Base-by-base conservation (phyloP, 2,888 invertebrate species). In the Tetrapedia diversipes region DNA sequence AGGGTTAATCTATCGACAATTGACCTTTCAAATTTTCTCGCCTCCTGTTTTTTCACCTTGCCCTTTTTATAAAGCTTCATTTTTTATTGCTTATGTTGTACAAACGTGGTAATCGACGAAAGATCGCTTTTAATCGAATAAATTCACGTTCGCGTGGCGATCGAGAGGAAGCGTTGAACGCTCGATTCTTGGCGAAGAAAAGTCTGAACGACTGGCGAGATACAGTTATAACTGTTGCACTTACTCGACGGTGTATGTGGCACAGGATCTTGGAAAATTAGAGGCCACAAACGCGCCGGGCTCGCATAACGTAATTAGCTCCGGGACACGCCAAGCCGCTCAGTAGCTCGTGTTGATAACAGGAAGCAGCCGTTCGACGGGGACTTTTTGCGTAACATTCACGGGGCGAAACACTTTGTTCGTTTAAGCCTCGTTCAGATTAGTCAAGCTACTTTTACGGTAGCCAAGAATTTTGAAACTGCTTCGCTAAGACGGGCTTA, bases 201-300 rank as follows among this genome's bases (percentile, higher is more conserved):
- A 37, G 32, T 11, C 24, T 24, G 56, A 22, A n/a, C 51, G 22
- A 32, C 39, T 54, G 16, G 56, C 14, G 29, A 45, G 45, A 61
- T 76, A 76, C 77, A 77, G 78, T 72, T 77, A 65, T 54, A 74
- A 77, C 63, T n/a, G 63, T 72, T 79, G 59, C 67, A 57, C 54
- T 24, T 64, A 39, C 19, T 37, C 22, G 11, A 19, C 51, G 11
- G 39, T 49, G 49, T 60, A 53, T n/a, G 47, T 56, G 64, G 64
- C 68, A 39, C 51, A 45, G 49, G 45, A 57, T 27, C 32, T 11
- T 56, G 53, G 66, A 57, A 61, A 75, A 78, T 65, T 49, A 63
- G 70, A 63, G 19, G 39, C 51, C 24, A 24, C 27, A 66, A 47
- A 43, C 51, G 8, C 39, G n/a, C 19, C 8, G n/a, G 4, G 16